Conservation (phyloP, 2,797 vertebrate species). For the Channallabes apus region DNA sequence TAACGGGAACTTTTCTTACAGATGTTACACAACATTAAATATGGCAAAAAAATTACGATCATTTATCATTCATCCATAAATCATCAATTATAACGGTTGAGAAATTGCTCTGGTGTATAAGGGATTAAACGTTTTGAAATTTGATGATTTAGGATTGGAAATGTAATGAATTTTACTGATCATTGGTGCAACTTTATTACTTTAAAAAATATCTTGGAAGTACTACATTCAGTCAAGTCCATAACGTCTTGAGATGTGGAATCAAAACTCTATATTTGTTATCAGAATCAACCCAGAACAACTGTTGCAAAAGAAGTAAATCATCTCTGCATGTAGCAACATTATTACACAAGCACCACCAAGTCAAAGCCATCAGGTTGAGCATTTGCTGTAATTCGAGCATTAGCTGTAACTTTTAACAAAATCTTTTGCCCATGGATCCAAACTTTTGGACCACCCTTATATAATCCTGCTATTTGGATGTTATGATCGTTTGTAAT, state of each 20-base stretch:
- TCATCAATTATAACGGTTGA: neutral
- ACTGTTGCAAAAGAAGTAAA: no score
- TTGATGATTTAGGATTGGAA: no score
- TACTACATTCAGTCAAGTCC: neutral
- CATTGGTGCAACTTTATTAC: neutral
- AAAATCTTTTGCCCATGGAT: no score
- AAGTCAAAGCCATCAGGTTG: no score
- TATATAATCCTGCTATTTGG: slow-evolving; percentile 57
- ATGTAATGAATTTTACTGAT: neutral
- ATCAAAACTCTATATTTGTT: neutral
- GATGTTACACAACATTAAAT: neutral
- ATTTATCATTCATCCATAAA: neutral
- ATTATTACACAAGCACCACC: no score
- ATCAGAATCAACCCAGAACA: neutral
- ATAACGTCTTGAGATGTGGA: neutral
- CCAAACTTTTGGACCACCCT: no score
- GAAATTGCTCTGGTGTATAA: neutral
- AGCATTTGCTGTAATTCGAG: no score
- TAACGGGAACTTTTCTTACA: neutral
- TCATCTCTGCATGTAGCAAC: no score
- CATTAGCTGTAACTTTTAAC: no score
- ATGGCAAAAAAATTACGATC: neutral
- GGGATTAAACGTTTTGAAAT: neutral
- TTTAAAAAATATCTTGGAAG: neutral
- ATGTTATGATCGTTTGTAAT: slow-evolving; percentile 68